Conservation (phyloP, 1,140 invertebrate species). For the Thaumatotibia leucotreta region DNA sequence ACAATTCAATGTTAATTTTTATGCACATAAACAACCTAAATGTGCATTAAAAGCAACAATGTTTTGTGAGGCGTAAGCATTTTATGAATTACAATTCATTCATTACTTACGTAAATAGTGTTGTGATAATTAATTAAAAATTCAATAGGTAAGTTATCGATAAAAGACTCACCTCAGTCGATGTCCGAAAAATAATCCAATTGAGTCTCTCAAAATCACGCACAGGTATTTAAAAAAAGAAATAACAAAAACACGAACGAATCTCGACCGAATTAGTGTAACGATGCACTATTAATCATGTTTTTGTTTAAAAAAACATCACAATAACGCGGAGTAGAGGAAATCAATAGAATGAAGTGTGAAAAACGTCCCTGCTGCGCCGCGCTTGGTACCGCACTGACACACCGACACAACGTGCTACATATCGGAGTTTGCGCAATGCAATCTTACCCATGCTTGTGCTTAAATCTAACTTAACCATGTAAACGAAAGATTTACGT, state of each 20-base stretch:
- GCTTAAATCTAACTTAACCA: conserved; percentile 19
- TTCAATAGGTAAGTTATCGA: not conserved
- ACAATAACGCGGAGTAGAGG: conserved; percentile 44
- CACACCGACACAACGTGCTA: conserved; percentile 29
- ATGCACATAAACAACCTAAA: not conserved
- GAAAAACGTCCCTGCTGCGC: conserved; percentile 22
- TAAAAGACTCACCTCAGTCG: not conserved
- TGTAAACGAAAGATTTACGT: not conserved
- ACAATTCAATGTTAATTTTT: not conserved
- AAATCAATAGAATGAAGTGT: conserved; percentile 36
- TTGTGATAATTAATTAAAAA: not conserved
- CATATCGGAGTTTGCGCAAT: conserved; percentile 56
- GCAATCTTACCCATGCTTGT: conserved; percentile 18
- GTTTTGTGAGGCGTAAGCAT: no score
- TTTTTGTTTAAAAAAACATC: conserved; percentile 46
- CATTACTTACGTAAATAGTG: not conserved
- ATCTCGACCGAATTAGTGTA: conserved; percentile 17
- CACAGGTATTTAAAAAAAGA: not conserved
- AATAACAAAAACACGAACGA: conserved; percentile 16
- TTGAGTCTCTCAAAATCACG: not conserved
- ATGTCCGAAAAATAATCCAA: conserved; percentile 10
- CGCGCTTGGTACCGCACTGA: conserved; percentile 43
- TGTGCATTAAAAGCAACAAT: not conserved
- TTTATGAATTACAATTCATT: not conserved
- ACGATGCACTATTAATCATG: conserved; percentile 29